phyloP scores from a whole-genome alignment of 2,113 vertebrate species.

The Recurvirostra avosetta region DNA sequence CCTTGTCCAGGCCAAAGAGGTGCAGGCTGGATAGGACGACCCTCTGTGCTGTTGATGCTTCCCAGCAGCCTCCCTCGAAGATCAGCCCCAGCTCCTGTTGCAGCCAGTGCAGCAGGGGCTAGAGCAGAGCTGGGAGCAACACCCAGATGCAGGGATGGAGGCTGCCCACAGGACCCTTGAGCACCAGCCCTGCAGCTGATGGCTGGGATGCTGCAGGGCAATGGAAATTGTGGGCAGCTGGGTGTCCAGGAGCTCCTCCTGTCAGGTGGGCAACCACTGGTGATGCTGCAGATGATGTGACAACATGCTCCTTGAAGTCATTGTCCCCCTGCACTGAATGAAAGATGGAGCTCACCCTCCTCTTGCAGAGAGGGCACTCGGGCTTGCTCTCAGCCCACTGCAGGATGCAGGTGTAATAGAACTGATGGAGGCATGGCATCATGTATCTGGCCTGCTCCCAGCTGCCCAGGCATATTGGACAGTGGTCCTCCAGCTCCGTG shows the following conservation, averaged over 20 bases:
- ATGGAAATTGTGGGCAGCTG: neutral
- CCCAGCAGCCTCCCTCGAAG: rapidly evolving
- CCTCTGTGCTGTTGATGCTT: neutral
- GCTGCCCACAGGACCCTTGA: neutral
- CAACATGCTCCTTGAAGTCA: neutral
- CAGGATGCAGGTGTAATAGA: neutral
- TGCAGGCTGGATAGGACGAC: rapidly evolving
- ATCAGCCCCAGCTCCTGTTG: neutral
- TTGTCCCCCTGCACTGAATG: neutral
- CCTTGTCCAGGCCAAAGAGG: neutral
- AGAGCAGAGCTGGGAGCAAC: neutral
- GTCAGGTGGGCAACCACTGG: neutral
- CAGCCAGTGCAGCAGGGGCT: neutral
- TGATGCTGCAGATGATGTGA: neutral
- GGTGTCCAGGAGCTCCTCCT: neutral
- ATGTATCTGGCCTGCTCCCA: neutral
- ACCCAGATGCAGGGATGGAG: neutral
- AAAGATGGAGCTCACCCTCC: neutral
- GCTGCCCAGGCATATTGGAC: neutral
- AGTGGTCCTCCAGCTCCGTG: neutral
- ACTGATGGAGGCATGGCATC: neutral
- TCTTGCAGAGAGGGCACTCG: neutral
- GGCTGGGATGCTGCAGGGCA: neutral
- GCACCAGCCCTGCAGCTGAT: neutral
- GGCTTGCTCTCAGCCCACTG: neutral